phyloP scores from a whole-genome alignment of 64 coral and sea anemone genomes.

The Stylophora pistillata region DNA sequence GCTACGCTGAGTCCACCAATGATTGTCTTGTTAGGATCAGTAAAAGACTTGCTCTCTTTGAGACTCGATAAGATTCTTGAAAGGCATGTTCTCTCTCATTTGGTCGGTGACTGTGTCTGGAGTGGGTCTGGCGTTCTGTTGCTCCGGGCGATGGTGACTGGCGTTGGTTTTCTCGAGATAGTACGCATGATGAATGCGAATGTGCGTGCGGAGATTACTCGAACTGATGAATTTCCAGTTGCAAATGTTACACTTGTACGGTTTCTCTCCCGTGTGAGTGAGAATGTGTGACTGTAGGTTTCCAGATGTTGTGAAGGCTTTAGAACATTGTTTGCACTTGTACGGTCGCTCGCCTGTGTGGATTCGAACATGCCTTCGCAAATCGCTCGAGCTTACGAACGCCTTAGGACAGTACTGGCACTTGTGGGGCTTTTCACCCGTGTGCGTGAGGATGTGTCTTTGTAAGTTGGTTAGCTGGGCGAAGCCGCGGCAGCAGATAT shows the following conservation, averaged over 20 bases:
- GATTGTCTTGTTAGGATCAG: slow-evolving; percentile 17
- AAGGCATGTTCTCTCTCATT: slow-evolving; percentile 76
- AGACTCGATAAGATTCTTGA: slow-evolving; percentile 78
- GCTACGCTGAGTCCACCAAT: not conserved
- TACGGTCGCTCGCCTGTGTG: slow-evolving; percentile 96
- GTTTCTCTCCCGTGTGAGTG: slow-evolving; percentile 93
- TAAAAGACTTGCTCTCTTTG: slow-evolving; percentile 80
- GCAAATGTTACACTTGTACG: slow-evolving; percentile 97
- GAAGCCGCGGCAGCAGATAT: slow-evolving; percentile 95
- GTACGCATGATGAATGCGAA: slow-evolving; percentile 95
- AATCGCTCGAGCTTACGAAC: slow-evolving; percentile 98
- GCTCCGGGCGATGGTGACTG: slow-evolving; percentile 20
- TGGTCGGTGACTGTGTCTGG: slow-evolving; percentile 36
- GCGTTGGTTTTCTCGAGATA: slow-evolving; percentile 74
- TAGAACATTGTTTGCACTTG: slow-evolving; percentile 98
- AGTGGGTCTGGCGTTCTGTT: not conserved
- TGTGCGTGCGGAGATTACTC: slow-evolving; percentile 94
- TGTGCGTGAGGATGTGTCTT: slow-evolving; percentile 95
- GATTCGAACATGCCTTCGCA: slow-evolving; percentile 94
- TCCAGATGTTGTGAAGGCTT: slow-evolving; percentile 95
- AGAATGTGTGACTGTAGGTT: slow-evolving; percentile 97
- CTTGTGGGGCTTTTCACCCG: slow-evolving; percentile 97
- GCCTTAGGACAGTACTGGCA: slow-evolving; percentile 98
- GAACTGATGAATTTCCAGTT: slow-evolving; percentile 99
- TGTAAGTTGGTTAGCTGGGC: slow-evolving; percentile 97